Conservation (phyloP, 2,797 vertebrate genomes). For the Bradypodion ventrale region DNA sequence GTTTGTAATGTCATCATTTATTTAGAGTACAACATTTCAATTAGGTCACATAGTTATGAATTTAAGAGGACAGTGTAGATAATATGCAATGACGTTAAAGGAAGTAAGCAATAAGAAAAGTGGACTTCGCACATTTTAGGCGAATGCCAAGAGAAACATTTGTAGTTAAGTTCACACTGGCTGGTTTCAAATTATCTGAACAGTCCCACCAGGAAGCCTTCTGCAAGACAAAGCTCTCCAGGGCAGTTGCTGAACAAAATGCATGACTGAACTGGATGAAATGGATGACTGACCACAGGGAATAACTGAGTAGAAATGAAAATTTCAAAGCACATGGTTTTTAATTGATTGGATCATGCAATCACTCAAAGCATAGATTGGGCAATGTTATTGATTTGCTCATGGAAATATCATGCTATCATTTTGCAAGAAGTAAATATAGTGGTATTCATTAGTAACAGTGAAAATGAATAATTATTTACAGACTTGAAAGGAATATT, state of each 20-base stretch:
- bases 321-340: conserved; percentile 10
- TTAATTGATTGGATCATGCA: conserved; percentile 21
- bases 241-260: conserved; percentile 21
- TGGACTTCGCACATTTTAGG: neutral
- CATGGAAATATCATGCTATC: conserved; percentile 8
- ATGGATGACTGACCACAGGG: conserved; percentile 19
- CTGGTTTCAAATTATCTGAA: conserved; percentile 26
- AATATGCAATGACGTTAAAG: neutral
- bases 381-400: neutral
- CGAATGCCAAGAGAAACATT: conserved; percentile 10
- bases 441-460: neutral
- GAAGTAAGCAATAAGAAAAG: neutral
- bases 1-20: neutral
- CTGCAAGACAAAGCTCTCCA: conserved; percentile 14
- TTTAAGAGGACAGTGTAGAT: neutral
- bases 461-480: neutral
- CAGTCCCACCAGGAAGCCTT: conserved; percentile 6
- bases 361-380: neutral
- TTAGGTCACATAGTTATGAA: neutral
- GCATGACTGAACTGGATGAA: conserved; percentile 29
- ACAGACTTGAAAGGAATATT: neutral
- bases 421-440: neutral
- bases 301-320: conserved; percentile 25
- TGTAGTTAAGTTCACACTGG: neutral
- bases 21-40: neutral